Evolutionary conservation across 2,888 invertebrate genomes (phyloP).

Genomic region (Eristalis pertinax): DNA sequence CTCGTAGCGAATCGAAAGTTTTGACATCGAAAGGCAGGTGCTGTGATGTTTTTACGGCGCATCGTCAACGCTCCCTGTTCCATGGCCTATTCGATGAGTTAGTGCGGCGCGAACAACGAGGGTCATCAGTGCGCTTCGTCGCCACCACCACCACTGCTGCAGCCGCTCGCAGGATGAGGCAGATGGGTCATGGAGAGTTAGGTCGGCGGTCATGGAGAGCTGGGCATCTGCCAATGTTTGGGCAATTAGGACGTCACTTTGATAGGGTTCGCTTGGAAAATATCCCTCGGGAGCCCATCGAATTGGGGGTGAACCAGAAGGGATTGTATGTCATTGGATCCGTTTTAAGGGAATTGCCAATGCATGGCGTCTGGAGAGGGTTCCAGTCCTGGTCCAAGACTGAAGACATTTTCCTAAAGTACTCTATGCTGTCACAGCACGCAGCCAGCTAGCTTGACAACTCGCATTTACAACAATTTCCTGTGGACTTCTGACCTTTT

Average conservation of each 20-base stretch:
- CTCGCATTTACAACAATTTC: neutral
- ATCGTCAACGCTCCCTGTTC: constrained; percentile 1
- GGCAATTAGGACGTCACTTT: constrained; percentile 23
- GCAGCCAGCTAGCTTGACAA: neutral
- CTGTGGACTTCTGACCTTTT: constrained; percentile 38
- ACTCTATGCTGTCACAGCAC: no score
- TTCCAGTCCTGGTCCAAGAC: no score
- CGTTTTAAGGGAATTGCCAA: no score
- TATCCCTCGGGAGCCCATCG: neutral
- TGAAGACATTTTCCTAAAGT: no score
- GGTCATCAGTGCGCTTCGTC: constrained; percentile 9
- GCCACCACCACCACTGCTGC: no score
- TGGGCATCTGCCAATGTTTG: constrained; percentile 49
- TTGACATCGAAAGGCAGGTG: constrained; percentile 62
- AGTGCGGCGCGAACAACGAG: neutral
- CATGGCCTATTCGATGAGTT: constrained; percentile 12
- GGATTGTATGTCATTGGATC: neutral
- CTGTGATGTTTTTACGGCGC: constrained; percentile 24
- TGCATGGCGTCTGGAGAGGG: no score
- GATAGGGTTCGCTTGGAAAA: constrained; percentile 22
- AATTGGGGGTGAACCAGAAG: neutral
- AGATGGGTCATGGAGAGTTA: constrained; percentile 53
- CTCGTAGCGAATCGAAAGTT: constrained; percentile 31
- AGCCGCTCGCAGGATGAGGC: neutral
- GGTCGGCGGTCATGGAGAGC: constrained; percentile 8